phyloP scores from a whole-genome alignment of 2,113 vertebrate species.

The Chaetorhynchus papuensis region DNA sequence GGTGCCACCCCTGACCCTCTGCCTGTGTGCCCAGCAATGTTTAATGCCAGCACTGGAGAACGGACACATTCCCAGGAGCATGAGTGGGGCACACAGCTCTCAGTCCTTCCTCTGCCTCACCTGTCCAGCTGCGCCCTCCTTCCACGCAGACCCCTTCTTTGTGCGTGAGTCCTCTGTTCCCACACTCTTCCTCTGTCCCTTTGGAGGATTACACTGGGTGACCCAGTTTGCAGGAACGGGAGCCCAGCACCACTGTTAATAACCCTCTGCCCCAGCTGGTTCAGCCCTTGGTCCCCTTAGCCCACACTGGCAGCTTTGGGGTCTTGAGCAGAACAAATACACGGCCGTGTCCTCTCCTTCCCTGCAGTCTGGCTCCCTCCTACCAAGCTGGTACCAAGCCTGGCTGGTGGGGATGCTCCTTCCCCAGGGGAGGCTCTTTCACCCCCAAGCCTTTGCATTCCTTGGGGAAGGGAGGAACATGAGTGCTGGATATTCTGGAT shows the following conservation, averaged over 20 bases:
- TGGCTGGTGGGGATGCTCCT: background rate
- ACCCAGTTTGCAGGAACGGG: constrained; percentile 18
- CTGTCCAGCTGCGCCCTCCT: fast-evolving
- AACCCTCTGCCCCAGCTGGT: background rate
- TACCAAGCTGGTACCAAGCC: background rate
- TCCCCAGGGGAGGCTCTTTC: background rate
- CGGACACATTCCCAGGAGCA: background rate
- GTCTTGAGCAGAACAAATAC: background rate
- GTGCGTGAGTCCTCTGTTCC: fast-evolving
- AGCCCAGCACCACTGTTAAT: background rate
- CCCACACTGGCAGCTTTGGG: background rate
- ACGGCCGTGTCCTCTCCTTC: background rate
- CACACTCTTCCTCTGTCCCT: background rate
- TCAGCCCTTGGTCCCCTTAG: background rate
- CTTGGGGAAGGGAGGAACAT: background rate
- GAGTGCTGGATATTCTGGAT: background rate
- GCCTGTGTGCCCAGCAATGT: fast-evolving
- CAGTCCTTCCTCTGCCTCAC: background rate
- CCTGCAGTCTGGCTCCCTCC: background rate
- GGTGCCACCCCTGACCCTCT: background rate
- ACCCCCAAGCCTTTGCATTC: background rate
- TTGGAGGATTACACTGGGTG: constrained; percentile 9
- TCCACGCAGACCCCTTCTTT: fast-evolving
- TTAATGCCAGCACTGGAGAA: background rate
- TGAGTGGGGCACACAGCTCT: fast-evolving